Evolutionary conservation across 2,797 vertebrate species (phyloP), one percentile per base, ranked within the genome.

Genomic region (Falco novaeseelandiae): DNA sequence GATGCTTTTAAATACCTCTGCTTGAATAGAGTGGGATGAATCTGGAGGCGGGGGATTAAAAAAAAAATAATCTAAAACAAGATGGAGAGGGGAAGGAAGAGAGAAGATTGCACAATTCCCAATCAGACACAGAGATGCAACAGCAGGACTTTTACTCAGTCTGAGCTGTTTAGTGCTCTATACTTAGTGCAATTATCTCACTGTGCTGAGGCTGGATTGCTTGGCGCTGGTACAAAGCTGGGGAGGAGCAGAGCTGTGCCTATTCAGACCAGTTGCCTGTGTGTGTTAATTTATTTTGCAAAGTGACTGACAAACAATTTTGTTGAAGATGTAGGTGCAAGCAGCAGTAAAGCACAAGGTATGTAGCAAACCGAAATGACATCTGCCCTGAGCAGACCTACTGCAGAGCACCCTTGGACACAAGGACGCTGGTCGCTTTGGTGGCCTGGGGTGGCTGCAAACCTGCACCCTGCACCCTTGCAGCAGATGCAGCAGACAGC

Each of bases 1-100:
- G 58, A 52, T 51, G 52, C n/a, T 80, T 93, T 87, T n/a, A 86
- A 93, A 92, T 81, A 82, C 42, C 34, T 91, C 65, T 81, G 21
- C 52, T 88, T 4, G 7, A 84, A 61, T 27, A 36, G 4, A 6
- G 32, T 26, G 44, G 48, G 58, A 55, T 22, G 73, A 84, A 74
- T 49, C 49, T 69, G 32, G 71, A 81, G 58, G 20, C 0, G 1
- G 13, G 23, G 12, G 10, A 21, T 34, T 29, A 14, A 42, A 52
- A 6, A 52, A 6, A n/a, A 16, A 44, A 11, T 15, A 26, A 54
- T 13, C 16, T 18, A 13, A 29, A 14, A 34, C 8, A 36, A n/a
- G 17, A 21, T 25, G 13, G 19, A 27, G 15, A 3, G 5, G 2
- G 4, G 4, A 32, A 23, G 40, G 44, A 17, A 5, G 30, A 46